Evolutionary conservation across 1,140 invertebrate species (phyloP).

Genomic region (Stegodyphus mimosarum): DNA sequence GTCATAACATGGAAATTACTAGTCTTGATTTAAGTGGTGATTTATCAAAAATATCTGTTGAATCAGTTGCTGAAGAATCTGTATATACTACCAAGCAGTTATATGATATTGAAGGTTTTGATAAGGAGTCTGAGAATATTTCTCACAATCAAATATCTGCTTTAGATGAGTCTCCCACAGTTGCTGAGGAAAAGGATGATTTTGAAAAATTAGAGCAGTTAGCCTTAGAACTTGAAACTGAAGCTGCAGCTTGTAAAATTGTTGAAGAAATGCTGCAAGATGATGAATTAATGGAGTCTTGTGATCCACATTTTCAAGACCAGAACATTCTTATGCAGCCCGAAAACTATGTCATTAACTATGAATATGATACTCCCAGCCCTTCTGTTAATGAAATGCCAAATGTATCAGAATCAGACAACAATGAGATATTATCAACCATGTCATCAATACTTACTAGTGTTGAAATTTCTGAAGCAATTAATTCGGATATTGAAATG

Average conservation of each 20-base stretch:
- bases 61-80: slow-evolving; percentile 32
- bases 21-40: background rate
- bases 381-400: background rate
- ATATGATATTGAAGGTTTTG: background rate
- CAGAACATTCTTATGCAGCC: background rate
- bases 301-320: background rate
- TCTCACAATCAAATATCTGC: too few relatives aligned
- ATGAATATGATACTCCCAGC: background rate
- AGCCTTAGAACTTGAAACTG: slow-evolving; percentile 30
- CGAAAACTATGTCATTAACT: background rate
- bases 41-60: slow-evolving; percentile 4
- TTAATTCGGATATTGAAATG: too few relatives aligned
- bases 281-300: background rate
- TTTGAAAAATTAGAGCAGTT: slow-evolving; percentile 6
- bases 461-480: background rate
- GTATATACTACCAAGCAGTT: slow-evolving; percentile 29
- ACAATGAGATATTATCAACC: background rate
- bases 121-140: background rate
- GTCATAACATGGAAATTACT: background rate
- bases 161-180: background rate
- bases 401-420: background rate
- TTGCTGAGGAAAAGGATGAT: slow-evolving; percentile 28
- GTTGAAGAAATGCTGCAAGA: background rate
- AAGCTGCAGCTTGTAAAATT: slow-evolving; percentile 28
- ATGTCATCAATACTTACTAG: background rate